Percentiles rank a stretch among this genome's conserved stretches.
Conservation (phyloP, 2,113 vertebrate species). For the Pogonocichla stellata region DNA sequence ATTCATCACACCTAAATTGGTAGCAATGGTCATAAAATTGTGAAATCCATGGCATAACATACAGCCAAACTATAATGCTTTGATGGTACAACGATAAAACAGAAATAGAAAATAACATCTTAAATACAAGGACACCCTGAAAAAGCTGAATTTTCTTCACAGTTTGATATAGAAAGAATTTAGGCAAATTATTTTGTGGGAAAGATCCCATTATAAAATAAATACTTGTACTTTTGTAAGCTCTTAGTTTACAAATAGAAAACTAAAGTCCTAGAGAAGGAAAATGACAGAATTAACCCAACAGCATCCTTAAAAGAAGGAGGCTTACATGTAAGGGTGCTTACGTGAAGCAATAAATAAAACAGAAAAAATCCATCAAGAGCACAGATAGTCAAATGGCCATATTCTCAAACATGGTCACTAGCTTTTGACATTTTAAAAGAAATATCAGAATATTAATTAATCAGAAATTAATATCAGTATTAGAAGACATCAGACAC, state of each 20-base stretch:
- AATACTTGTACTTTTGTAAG: neutral
- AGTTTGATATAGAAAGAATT: neutral
- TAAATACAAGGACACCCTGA: neutral
- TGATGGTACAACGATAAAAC: neutral
- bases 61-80: neutral
- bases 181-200: neutral
- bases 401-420: neutral
- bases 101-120: neutral
- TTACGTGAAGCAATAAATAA: neutral
- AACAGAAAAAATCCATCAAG: neutral
- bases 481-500: neutral
- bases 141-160: neutral
- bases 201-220: neutral
- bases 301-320: neutral
- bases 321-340: neutral
- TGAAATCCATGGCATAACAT: neutral
- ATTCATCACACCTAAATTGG: neutral
- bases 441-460: neutral
- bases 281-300: neutral
- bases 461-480: neutral
- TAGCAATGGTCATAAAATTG: neutral
- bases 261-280: neutral
- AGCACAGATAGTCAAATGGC: neutral
- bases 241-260: neutral
- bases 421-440: neutral